Base-by-base conservation (phyloP, 2,888 invertebrate species). In the Acanthosepion pharaonis region DNA sequence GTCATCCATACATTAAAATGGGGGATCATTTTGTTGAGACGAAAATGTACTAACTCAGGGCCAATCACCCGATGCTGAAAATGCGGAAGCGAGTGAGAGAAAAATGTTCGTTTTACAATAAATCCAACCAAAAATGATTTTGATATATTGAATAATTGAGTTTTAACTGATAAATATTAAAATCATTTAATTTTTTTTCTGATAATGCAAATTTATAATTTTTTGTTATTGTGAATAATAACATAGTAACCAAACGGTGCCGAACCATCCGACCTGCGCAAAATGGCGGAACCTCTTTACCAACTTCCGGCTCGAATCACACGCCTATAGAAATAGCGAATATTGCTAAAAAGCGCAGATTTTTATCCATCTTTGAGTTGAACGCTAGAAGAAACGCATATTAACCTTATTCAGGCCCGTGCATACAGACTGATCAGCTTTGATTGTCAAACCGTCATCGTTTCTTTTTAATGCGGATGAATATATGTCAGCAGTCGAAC, bases 241-340 rank as follows among this genome's bases (percentile, higher is more conserved):
- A 49, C 49, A 93, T 51, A 93, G n/a, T 93, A 48, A n/a, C 28
- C 42, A 59, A 94, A 64, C 33, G 48, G 42, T 94, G 48, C 33
- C 59, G 33, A 55, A 48, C 33, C 42, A 95, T 95, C 95, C 95
- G 96, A 96, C 96, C 95, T 96, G 96, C 96, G 96, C 96, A 96
- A 94, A 95, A 95, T 95, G 94, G 95, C 95, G 95, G 95, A 95
- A 94, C 95, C 94, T 28, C 23, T 92, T 95, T 93, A 95, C 95
- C 91, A 51, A 95, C 94, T 96, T 96, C 96, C 96, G 95, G 96
- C 95, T 55, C 94, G 94, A 94, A 33, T 28, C 48, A 20, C 55
- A 28, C 94, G 94, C 94, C 55, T 33, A 53, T 55, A n/a, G 20
- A 55, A 59, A n/a, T 55, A 59, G 48, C 33, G 48, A 64, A 48